Conservation (phyloP, 2,113 vertebrate species). For the Leptobrachium leishanense region DNA sequence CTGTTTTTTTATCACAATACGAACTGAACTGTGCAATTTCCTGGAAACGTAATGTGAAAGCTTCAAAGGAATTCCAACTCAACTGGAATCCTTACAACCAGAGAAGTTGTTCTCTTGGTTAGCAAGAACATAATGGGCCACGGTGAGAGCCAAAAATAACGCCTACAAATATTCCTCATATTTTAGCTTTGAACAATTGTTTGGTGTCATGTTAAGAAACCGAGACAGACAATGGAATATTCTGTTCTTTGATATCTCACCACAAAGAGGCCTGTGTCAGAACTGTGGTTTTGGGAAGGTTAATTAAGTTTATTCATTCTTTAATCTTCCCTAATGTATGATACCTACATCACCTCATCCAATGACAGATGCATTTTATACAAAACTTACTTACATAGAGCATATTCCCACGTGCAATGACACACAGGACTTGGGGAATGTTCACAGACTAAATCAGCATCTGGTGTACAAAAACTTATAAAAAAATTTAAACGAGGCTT, state of each 20-base stretch:
- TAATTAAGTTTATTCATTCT: slow-evolving; percentile 9
- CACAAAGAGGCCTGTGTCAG: slow-evolving; percentile 50
- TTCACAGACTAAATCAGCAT: too few species aligned
- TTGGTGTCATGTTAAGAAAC: slow-evolving; percentile 59
- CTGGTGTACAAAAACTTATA: too few species aligned
- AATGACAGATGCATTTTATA: too few species aligned
- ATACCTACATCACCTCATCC: background rate
- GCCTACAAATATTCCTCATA: slow-evolving; percentile 57
- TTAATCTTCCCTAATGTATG: background rate
- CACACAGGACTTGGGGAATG: too few species aligned
- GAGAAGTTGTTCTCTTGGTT: slow-evolving; percentile 62
- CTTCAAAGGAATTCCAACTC: slow-evolving; percentile 64
- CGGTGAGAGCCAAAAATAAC: slow-evolving; percentile 62
- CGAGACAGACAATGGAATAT: slow-evolving; percentile 63
- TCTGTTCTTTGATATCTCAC: slow-evolving; percentile 65
- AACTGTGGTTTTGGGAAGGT: slow-evolving; percentile 37
- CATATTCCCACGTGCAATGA: too few species aligned
- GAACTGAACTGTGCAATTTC: slow-evolving; percentile 56
- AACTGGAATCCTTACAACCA: slow-evolving; percentile 64
- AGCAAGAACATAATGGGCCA: slow-evolving; percentile 58
- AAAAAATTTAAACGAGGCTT: too few species aligned
- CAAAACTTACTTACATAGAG: too few species aligned
- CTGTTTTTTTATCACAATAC: background rate
- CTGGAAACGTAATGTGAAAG: slow-evolving; percentile 52
- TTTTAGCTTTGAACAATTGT: slow-evolving; percentile 69